These are phyloP conservation scores for Xenentodon cancila DNA, from an alignment of 2,797 vertebrate species.

Conservation along the genomic window DNA sequence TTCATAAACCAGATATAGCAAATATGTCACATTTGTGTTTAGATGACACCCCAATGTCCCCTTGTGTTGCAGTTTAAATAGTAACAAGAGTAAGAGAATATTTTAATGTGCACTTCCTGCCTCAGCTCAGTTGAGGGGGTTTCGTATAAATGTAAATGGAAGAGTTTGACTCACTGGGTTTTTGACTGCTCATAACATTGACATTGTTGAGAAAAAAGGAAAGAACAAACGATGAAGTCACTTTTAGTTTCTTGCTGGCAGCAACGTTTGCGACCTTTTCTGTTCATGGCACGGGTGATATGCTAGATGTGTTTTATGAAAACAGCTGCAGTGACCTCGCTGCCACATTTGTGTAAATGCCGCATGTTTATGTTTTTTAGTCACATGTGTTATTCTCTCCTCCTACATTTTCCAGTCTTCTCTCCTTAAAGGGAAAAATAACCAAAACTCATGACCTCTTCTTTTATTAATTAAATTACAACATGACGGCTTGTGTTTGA, in stretches of 20 bases:
- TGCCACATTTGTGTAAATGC: constrained; percentile 1
- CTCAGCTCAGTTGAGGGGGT: background rate
- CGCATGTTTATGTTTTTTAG: background rate
- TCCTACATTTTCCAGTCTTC: background rate
- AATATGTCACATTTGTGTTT: too few relatives aligned
- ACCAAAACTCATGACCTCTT: background rate
- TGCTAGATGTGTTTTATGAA: background rate
- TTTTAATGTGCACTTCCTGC: too few relatives aligned
- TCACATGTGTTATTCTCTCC: constrained; percentile 1
- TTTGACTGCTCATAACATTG: constrained; percentile 34
- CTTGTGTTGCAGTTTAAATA: too few relatives aligned
- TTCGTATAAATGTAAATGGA: constrained; percentile 5
- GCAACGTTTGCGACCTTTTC: background rate
- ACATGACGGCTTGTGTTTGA: background rate
- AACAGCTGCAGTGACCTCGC: constrained; percentile 5
- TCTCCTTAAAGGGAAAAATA: constrained; percentile 12
- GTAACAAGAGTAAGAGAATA: too few relatives aligned
- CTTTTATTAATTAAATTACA: background rate
- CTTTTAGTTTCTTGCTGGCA: constrained; percentile 9
- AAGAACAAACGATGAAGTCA: constrained; percentile 1
- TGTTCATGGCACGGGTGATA: background rate
- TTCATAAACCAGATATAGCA: too few relatives aligned
- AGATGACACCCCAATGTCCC: too few relatives aligned
- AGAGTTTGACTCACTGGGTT: constrained; percentile 22
- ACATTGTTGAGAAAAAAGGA: background rate